Evolutionary conservation across 1,140 invertebrate genomes (phyloP), one percentile per base, ranked within the genome.

Genomic region (Lerema accius): DNA sequence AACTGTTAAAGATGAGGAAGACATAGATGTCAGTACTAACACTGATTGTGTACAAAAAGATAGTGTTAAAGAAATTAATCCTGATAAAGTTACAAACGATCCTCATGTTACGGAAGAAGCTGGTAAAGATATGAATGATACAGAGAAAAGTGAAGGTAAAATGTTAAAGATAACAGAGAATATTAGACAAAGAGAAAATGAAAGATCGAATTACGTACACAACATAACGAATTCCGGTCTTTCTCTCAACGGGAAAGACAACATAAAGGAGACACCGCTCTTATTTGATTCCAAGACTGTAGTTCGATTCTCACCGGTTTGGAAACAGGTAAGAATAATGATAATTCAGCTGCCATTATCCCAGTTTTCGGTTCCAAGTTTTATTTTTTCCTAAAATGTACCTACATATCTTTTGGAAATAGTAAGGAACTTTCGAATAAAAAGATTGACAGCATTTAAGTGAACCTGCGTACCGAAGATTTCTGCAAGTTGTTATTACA

Each of bases 241-340:
- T 3, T 71, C 63, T 16, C n/a, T 76, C 4, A 46, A 69, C 0
- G 69, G 40, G 39, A 78, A 80, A 13, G 70, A 83, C 13, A 58
- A 63, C 6, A 49, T 51, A 14, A 89, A 82, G 42, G 85, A 88
- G 15, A 73, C 63, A 0, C 64, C 63, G 4, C 63, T 88, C 5
- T 56, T 90, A 9, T 49, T 59, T 4, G 80, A 88, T n/a, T 82
- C 87, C 1, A 86, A 73, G 35, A 88, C 83, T 14, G 80, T 87
- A 10, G 69, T 69, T 6, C 73, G 78, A 64, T 90, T 86, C 69
- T 88, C 85, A 0, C 87, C 87, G 17, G 68, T 80, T 49, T 88
- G 80, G 81, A 87, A 82, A 78, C 87, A 90, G 87, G 87, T 90
- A 80, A 55, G 11, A 51, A 32, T 42, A 3, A 5, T 23, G 5